Base-by-base conservation (phyloP, 1,140 invertebrate species). In the Drosophila navojoa region DNA sequence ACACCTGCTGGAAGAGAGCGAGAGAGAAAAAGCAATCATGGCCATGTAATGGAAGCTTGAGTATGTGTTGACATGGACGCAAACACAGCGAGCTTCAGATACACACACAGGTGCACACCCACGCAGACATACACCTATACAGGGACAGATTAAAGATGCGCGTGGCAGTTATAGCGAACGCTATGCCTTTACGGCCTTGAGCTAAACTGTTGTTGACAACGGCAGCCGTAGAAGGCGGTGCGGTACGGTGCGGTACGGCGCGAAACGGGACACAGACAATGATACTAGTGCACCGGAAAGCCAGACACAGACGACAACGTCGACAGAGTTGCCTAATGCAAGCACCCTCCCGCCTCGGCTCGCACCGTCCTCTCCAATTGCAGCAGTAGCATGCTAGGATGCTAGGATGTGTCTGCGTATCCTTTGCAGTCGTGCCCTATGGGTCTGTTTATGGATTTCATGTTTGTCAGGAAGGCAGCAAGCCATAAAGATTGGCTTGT, bases 191-290 rank as follows among this genome's bases (percentile, higher is more conserved):
- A 89, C 77, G 82, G 84, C 82, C 82, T 87, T 87, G 82, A 73
- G 82, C 84, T 87, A 79, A 89, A 82, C 82, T 87, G 84, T 81
- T 89, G 84, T 82, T 89, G 79, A 87, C 82, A 87, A 79, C 79
- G 62, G 63, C 63, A 70, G 49, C 57, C 67, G 49, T 70, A 32
- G 29, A 42, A 16, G 40, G 60, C 22, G 25, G 11, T 15, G 15
- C 53, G 25, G 53, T 29, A 25, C 57, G 55, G 64, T 29, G 60
- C 22, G 22, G 9, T 15, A 13, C 53, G 25, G 58, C 29, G 35
- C 58, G 57, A 59, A 61, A 40, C 38, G 38, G 49, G 53, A 5
- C 44, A 29, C 81, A 84, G 80, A 85, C 81, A 81, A 87, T 82
- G 40, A 50, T 52, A 67, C 60, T 72, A 77, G 59, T 64, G 60